phyloP scores from a whole-genome alignment of 2,113 vertebrate species.

The Sinosuthora webbiana region DNA sequence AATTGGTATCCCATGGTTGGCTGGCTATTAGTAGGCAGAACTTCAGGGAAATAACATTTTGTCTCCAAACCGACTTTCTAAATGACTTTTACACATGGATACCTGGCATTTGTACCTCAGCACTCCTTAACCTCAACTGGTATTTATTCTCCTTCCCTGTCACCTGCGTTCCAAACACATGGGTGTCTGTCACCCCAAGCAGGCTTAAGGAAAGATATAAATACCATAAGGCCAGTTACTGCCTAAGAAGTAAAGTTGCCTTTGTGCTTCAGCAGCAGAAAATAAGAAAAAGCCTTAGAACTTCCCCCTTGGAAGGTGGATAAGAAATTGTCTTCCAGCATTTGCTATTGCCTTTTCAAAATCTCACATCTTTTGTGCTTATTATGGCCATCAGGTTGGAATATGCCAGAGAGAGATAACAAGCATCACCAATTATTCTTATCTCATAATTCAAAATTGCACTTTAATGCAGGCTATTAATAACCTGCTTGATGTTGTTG shows the following conservation, averaged over 20 bases:
- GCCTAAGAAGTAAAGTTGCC: not conserved
- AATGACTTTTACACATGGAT: not conserved
- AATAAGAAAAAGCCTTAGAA: not conserved
- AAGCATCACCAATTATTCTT: constrained; percentile 36
- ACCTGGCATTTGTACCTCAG: not conserved
- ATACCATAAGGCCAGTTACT: not conserved
- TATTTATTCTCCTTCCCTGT: not conserved
- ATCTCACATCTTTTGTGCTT: not conserved
- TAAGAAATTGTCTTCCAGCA: not conserved
- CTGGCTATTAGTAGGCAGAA: not conserved
- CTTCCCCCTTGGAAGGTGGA: not conserved
- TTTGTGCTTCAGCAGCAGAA: constrained; percentile 3
- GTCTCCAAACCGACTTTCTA: not conserved
- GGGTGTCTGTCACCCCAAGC: not conserved
- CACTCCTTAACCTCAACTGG: not conserved
- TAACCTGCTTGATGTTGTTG: constrained; percentile 2
- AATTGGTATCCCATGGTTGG: not conserved
- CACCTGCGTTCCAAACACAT: not conserved
- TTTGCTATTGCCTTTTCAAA: not conserved
- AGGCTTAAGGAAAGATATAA: not conserved
- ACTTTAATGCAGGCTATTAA: constrained; percentile 8
- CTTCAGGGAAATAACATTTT: not conserved
- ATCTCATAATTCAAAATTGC: constrained; percentile 20
- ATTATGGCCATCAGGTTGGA: not conserved
- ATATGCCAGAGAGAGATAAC: constrained; percentile 1